Base-by-base conservation (phyloP, 2,113 vertebrate species). In the Oncorhynchus tshawytscha region DNA sequence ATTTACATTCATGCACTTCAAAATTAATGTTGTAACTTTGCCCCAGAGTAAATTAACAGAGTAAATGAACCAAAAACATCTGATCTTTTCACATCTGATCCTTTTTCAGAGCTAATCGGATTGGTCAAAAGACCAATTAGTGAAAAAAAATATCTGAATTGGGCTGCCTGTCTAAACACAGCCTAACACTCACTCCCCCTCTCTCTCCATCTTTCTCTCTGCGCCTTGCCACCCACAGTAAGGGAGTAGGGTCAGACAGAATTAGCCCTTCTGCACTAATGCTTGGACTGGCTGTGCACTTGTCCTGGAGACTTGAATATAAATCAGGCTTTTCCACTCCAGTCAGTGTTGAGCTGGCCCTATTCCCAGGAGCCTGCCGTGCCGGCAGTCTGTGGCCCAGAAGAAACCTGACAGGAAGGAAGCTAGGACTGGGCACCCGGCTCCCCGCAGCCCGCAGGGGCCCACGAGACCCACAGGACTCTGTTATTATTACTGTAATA, bases 251-350 rank as follows among this genome's bases (percentile, higher is more conserved):
- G 76, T 39, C 87, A 86, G 78, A 84, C 81, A 73, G 79, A 90
- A 82, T 83, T 84, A 88, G 80, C 78, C 86, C 82, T 25, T 81
- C 31, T 80, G 82, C 88, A 86, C 90, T 86, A 80, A 89, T 88
- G 83, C 84, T 85, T 89, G 87, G 85, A 87, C 80, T 79, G 78
- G 83, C 90, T 91, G 70, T 34, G 71, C 86, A 82, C 73, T n/a
- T 86, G 87, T 90, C 89, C 90, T 81, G 79, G 81, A 83, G 86
- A 88, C 82, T 81, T 57, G 84, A 86, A 92, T 84, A 87, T 83
- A 91, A 88, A 89, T 88, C 84, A 83, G 83, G 59, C 84, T 51
- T 81, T 82, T 87, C 82, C 67, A 67, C 24, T 89, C 79, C 81
- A 81, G 82, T 88, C 86, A 86, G 86, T 80, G 51, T 76, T 69